Evolutionary conservation across 2,797 vertebrate genomes (phyloP).

Genomic region (Halcyon smyrnensis): DNA sequence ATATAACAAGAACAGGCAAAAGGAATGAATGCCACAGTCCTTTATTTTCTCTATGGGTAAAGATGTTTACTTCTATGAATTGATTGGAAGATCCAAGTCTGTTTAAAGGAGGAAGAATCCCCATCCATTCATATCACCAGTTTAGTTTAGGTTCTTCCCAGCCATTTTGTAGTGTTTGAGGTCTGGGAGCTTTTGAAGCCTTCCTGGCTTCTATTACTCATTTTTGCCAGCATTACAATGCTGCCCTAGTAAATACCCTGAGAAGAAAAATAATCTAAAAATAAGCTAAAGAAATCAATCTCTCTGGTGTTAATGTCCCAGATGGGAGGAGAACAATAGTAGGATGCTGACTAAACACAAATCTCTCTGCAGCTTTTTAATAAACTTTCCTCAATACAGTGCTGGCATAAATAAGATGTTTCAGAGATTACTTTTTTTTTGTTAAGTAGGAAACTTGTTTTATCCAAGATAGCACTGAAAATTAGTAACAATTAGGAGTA

Average conservation of each 20-base stretch:
- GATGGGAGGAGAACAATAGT: neutral
- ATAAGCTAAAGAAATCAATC: neutral
- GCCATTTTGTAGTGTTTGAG: neutral
- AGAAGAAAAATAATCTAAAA: neutral
- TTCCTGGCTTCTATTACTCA: too few species aligned
- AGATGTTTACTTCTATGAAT: neutral
- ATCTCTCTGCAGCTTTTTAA: neutral
- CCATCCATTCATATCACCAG: accelerated
- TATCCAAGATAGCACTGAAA: neutral
- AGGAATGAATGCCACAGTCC: neutral
- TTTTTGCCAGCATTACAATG: neutral
- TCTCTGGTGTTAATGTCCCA: neutral
- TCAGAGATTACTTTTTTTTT: neutral
- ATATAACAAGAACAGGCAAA: neutral
- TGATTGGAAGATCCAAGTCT: neutral
- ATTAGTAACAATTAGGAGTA: neutral
- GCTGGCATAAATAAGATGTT: neutral
- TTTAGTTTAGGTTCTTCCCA: neutral
- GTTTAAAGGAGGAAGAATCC: neutral
- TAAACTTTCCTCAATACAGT: neutral
- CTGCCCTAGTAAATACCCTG: neutral
- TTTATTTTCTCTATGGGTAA: neutral
- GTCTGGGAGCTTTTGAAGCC: neutral
- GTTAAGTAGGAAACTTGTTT: neutral
- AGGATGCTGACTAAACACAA: neutral